Percentiles rank a stretch among this genome's conserved stretches.
phyloP scores from a whole-genome alignment of 2,113 vertebrate genomes.

The Callaeas wilsoni region DNA sequence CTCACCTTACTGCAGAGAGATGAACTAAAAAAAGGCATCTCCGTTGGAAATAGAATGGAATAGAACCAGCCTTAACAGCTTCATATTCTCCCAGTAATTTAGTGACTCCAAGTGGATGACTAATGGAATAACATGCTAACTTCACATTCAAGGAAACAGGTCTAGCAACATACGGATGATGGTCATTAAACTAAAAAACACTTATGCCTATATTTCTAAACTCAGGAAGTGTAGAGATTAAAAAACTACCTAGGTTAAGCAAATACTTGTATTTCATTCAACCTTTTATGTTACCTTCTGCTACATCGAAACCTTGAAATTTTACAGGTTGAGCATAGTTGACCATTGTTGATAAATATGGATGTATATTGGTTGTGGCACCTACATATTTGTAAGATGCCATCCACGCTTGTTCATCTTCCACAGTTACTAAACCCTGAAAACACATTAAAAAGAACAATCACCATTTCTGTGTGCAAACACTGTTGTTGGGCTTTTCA shows the following conservation, averaged over 20 bases:
- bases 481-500: neutral
- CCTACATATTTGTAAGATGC: slow-evolving; percentile 97
- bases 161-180: neutral
- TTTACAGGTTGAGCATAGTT: slow-evolving; percentile 99
- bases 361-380: slow-evolving; percentile 98
- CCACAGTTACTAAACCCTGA: slow-evolving; percentile 82
- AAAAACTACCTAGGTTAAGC: slow-evolving; percentile 39
- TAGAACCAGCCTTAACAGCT: neutral
- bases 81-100: slow-evolving; percentile 17
- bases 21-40: neutral
- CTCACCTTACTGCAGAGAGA: neutral
- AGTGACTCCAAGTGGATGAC: slow-evolving; percentile 69
- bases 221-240: neutral
- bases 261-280: slow-evolving; percentile 52
- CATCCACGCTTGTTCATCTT: slow-evolving; percentile 95
- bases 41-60: neutral
- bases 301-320: slow-evolving; percentile 94
- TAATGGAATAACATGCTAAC: slow-evolving; percentile 22
- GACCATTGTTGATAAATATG: slow-evolving; percentile 95
- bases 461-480: neutral
- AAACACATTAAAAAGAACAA: slow-evolving; percentile 48
- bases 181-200: neutral
- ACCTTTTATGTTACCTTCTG: slow-evolving; percentile 85
- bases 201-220: neutral
- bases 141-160: neutral